Evolutionary conservation across 2,113 vertebrate genomes (phyloP).

Genomic region (Gorsachius goisagi): DNA sequence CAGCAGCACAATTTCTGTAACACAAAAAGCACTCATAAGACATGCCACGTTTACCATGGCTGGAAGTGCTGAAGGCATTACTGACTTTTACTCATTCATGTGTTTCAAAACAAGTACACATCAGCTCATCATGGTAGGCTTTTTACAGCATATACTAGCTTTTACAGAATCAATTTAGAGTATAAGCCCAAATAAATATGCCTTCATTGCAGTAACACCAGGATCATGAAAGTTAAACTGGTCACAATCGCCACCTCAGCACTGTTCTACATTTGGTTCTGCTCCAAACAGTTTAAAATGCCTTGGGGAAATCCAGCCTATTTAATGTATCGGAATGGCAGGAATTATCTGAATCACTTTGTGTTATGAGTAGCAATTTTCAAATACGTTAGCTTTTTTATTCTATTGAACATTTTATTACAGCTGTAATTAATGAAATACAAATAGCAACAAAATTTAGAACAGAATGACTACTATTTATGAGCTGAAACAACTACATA

Average conservation of each 20-base stretch:
- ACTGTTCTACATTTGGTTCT: neutral
- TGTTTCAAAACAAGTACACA: neutral
- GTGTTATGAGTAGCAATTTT: neutral
- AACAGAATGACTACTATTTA: neutral
- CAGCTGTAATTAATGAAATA: neutral
- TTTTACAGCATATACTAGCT: neutral
- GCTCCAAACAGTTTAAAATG: constrained; percentile 6
- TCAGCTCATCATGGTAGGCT: neutral
- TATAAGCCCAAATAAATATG: neutral
- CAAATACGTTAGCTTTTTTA: neutral
- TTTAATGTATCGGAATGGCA: neutral
- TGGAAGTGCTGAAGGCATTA: neutral
- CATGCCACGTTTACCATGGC: neutral
- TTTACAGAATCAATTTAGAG: neutral
- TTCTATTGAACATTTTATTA: constrained; percentile 18
- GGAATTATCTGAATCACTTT: neutral
- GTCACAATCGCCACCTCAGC: neutral
- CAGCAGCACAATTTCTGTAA: neutral
- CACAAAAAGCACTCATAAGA: neutral
- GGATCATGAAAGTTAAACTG: neutral
- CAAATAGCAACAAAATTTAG: neutral
- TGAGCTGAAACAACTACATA: neutral
- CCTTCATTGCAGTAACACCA: neutral
- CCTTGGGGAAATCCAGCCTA: neutral
- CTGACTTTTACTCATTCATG: neutral